These are phyloP conservation scores for Ectemnius cavifrons DNA, from an alignment of 2,888 invertebrate genomes.

Conservation along the genomic window DNA sequence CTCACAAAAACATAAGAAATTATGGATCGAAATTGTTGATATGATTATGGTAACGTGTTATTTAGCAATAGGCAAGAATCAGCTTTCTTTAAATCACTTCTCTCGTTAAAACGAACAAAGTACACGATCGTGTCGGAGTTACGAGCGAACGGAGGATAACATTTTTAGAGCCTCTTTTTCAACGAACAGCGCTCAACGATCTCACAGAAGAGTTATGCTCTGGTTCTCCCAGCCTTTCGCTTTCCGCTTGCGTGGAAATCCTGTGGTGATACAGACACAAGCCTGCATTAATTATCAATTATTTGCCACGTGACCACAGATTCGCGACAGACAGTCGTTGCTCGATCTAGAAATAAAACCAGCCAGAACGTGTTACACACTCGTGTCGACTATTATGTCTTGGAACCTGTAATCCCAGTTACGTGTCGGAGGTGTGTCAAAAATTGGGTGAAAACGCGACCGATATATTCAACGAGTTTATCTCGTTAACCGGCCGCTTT, in stretches of 20 bases:
- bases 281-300: slow-evolving; percentile 51
- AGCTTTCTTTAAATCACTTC: no score
- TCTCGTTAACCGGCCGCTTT: no score
- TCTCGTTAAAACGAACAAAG: no score
- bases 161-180: slow-evolving; percentile 47
- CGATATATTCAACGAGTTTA: no score
- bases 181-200: slow-evolving; percentile 50
- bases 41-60: no score
- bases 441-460: no score
- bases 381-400: slow-evolving; percentile 8
- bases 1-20: no score
- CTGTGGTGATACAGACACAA: slow-evolving; percentile 4
- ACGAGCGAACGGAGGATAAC: slow-evolving; percentile 14
- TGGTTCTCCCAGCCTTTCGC: slow-evolving; percentile 60
- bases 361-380: not conserved
- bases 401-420: slow-evolving; percentile 3
- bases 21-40: no score
- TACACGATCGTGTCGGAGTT: no score
- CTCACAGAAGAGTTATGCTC: slow-evolving; percentile 57
- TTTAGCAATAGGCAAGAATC: no score
- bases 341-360: not conserved
- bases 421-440: not conserved
- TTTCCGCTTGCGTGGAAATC: slow-evolving; percentile 53
- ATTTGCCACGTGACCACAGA: slow-evolving; percentile 4
- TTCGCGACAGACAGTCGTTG: slow-evolving; percentile 7